Percentiles rank a stretch among this genome's conserved stretches.
These are phyloP conservation scores for Lateolabrax maculatus DNA, from an alignment of 2,797 vertebrate species.

Conservation along the genomic window DNA sequence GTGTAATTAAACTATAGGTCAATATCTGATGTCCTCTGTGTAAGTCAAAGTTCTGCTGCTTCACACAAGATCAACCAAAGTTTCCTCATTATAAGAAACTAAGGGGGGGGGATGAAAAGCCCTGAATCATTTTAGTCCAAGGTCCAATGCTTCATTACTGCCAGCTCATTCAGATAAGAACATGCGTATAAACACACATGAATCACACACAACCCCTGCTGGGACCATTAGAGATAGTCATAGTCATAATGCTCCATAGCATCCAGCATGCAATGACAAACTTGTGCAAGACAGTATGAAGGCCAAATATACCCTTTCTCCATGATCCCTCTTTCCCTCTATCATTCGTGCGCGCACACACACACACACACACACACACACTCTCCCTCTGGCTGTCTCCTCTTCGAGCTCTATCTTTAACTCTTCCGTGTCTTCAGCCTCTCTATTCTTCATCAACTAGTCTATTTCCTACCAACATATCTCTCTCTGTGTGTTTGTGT, in stretches of 20 bases:
- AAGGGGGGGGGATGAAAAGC: slow-evolving; percentile 34
- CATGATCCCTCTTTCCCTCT: slow-evolving; percentile 19
- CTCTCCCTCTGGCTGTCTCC: slow-evolving; percentile 21
- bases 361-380: slow-evolving; percentile 6
- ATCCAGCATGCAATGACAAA: slow-evolving; percentile 71
- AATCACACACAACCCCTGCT: slow-evolving; percentile 34
- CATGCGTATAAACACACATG: slow-evolving; percentile 7
- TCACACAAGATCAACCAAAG: slow-evolving; percentile 30
- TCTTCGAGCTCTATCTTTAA: slow-evolving; percentile 42
- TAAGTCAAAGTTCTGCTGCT: slow-evolving; percentile 39
- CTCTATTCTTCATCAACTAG: slow-evolving; percentile 16
- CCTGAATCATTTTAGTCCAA: slow-evolving; percentile 50
- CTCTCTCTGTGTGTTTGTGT: background rate
- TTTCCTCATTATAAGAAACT: slow-evolving; percentile 60
- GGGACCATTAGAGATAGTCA: slow-evolving; percentile 66
- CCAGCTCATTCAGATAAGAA: slow-evolving; percentile 43
- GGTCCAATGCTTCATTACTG: slow-evolving; percentile 64
- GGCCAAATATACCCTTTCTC: slow-evolving; percentile 70
- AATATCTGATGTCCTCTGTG: slow-evolving; percentile 34
- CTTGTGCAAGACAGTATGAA: slow-evolving; percentile 75
- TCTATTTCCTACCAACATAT: background rate
- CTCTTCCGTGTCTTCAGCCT: slow-evolving; percentile 37
- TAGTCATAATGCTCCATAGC: slow-evolving; percentile 49
- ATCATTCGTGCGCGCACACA: slow-evolving; percentile 11
- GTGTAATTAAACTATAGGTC: slow-evolving; percentile 36